phyloP scores from a whole-genome alignment of 2,113 vertebrate species.

The Trogon melanurus region DNA sequence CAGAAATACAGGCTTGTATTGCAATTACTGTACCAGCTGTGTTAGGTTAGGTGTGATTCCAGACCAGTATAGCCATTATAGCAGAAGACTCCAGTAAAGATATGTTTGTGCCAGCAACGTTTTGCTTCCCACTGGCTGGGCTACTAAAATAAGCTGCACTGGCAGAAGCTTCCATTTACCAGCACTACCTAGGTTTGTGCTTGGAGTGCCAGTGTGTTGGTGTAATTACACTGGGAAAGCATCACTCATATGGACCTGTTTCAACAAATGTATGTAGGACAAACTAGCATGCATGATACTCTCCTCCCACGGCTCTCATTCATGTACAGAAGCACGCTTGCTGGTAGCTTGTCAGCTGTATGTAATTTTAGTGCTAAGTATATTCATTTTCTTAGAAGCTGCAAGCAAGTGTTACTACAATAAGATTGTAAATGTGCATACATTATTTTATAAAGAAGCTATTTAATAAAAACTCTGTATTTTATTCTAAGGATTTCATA shows the following conservation, averaged over 20 bases:
- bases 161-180: neutral
- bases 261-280: slow-evolving; percentile 14
- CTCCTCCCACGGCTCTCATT: neutral
- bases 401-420: slow-evolving; percentile 13
- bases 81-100: neutral
- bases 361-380: slow-evolving; percentile 39
- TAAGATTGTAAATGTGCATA: neutral
- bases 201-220: neutral
- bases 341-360: slow-evolving; percentile 25
- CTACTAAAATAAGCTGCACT: neutral
- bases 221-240: neutral
- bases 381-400: slow-evolving; percentile 30
- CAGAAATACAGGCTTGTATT: neutral
- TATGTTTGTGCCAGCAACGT: neutral
- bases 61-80: neutral
- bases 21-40: neutral
- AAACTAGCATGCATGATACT: neutral
- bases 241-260: neutral
- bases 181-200: neutral
- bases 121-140: neutral
- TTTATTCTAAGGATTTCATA: neutral
- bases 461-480: neutral
- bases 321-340: neutral
- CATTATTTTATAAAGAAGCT: slow-evolving; percentile 27
- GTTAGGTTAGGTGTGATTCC: neutral